These are phyloP conservation scores for rabbit (Oryctolagus cuniculus) DNA, from an alignment of 2,113 vertebrate species.

Conservation along the genomic window mOryCun1.1 NC_091453.1:24661501-24662000, in stretches of 20 bases:
- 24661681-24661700: neutral
- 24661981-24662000: slow-evolving; percentile 14
- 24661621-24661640: too few species aligned
- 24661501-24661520: neutral
- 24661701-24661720: slow-evolving; percentile 38
- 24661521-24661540: neutral
- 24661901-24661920: slow-evolving; percentile 11
- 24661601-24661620: slow-evolving; percentile 1
- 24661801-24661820: slow-evolving; percentile 40
- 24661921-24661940: slow-evolving; percentile 37
- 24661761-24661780: neutral
- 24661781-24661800: slow-evolving; percentile 47
- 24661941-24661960: slow-evolving; percentile 39
- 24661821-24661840: neutral
- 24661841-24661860: slow-evolving; percentile 23
- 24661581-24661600: slow-evolving; percentile 47
- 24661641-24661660: too few species aligned
- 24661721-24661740: slow-evolving; percentile 26
- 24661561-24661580: slow-evolving; percentile 16
- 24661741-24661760: neutral
- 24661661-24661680: too few species aligned
- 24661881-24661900: neutral
- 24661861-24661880: slow-evolving; percentile 16
- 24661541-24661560: slow-evolving; percentile 17
- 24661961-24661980: slow-evolving; percentile 44